Evolutionary conservation across 2,113 vertebrate species (phyloP).

Genomic region (Bubo blakistoni): DNA sequence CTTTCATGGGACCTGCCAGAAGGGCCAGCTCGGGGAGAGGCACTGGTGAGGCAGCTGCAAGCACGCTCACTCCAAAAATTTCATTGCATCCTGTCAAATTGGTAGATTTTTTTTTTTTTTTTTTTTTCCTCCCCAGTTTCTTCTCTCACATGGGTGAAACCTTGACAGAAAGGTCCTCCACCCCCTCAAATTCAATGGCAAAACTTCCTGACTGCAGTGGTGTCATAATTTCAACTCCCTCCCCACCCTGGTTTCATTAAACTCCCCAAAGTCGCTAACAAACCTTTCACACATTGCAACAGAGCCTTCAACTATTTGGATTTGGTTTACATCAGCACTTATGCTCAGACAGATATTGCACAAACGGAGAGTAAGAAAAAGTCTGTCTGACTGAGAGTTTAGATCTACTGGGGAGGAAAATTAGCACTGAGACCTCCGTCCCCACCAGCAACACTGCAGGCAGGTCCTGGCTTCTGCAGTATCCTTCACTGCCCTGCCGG

Average conservation of each 20-base stretch:
- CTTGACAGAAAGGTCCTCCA: neutral
- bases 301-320: neutral
- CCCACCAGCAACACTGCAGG: neutral
- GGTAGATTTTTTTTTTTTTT: neutral
- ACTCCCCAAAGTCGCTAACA: neutral
- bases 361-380: neutral
- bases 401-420: neutral
- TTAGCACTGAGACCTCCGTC: rapidly evolving
- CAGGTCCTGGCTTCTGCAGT: neutral
- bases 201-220: neutral
- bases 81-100: neutral
- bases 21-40: neutral
- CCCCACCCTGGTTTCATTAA: neutral
- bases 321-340: neutral
- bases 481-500: neutral
- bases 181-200: neutral
- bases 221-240: neutral
- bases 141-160: neutral
- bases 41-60: neutral
- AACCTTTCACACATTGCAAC: neutral
- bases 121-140: neutral
- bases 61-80: neutral
- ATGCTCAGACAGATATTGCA: neutral
- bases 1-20: neutral
- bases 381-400: neutral